A percentile compares a stretch with the other conserved stretches of the same genome.
Evolutionary conservation across 2,113 vertebrate species (phyloP).

Genomic region (Hippocampus zosterae): DNA sequence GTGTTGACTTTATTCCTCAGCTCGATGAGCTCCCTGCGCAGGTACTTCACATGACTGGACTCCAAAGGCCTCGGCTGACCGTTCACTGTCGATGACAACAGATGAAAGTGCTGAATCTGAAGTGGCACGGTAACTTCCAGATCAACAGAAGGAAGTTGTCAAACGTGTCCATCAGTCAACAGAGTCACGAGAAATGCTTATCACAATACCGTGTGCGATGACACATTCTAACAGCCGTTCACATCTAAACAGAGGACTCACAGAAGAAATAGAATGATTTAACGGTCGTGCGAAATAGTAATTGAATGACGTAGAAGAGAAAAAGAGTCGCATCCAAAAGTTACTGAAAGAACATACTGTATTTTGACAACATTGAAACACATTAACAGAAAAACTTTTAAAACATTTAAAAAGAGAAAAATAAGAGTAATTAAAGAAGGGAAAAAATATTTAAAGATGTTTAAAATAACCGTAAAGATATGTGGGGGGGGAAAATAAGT

Average conservation of each 20-base stretch:
- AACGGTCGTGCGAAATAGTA: no score
- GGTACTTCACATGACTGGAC: constrained; percentile 95
- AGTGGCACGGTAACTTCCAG: not conserved
- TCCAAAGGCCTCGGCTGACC: constrained; percentile 95
- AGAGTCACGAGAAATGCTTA: not conserved
- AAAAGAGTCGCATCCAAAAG: no score
- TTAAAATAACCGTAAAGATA: no score
- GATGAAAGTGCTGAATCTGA: not conserved
- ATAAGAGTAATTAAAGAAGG: no score
- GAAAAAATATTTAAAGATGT: no score
- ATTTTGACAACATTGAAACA: no score
- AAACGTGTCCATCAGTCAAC: not conserved
- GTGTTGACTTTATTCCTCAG: constrained; percentile 97
- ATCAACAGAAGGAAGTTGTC: not conserved
- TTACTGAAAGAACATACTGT: no score
- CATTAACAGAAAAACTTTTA: no score
- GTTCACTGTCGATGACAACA: constrained; percentile 79
- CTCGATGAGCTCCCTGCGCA: constrained; percentile 94
- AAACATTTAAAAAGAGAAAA: no score
- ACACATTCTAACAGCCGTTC: not conserved
- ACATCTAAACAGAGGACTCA: not conserved
- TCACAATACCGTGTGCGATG: not conserved
- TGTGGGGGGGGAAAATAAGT: no score
- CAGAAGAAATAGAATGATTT: not conserved
- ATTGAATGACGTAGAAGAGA: no score